Evolutionary conservation across 2,113 vertebrate genomes (phyloP).

Genomic region (Sclerurus mexicanus): DNA sequence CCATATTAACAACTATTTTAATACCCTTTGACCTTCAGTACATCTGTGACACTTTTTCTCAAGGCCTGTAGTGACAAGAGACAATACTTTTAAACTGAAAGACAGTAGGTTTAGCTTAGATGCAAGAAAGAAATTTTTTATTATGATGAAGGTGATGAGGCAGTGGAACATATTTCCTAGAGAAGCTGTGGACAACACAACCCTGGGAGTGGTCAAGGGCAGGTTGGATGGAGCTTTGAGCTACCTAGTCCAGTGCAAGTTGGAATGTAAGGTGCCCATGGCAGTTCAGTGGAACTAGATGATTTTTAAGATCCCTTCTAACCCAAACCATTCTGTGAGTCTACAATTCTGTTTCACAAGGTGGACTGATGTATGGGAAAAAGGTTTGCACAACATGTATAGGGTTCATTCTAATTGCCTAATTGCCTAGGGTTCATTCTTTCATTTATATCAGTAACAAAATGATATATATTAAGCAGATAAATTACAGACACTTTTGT

Average conservation of each 20-base stretch:
- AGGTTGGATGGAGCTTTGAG: neutral
- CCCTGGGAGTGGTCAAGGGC: neutral
- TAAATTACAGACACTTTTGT: neutral
- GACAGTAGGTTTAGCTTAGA: neutral
- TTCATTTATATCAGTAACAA: neutral
- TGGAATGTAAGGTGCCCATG: neutral
- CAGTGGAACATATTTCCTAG: neutral
- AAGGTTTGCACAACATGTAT: neutral
- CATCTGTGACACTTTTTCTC: neutral
- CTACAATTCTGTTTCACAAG: neutral
- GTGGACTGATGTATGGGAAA: neutral
- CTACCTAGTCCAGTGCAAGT: neutral
- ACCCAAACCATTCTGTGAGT: neutral
- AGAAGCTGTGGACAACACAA: neutral
- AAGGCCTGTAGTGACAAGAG: neutral
- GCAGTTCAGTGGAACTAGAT: neutral
- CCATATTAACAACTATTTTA: neutral
- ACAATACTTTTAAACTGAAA: neutral
- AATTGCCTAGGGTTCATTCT: neutral
- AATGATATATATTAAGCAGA: neutral
- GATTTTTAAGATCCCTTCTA: neutral
- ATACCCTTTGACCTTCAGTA: neutral
- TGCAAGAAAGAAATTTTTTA: neutral
- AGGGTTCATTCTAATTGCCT: too few relatives aligned
- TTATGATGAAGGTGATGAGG: neutral